phyloP scores from a whole-genome alignment of 1,140 invertebrate species.

The Eriocheir sinensis region DNA sequence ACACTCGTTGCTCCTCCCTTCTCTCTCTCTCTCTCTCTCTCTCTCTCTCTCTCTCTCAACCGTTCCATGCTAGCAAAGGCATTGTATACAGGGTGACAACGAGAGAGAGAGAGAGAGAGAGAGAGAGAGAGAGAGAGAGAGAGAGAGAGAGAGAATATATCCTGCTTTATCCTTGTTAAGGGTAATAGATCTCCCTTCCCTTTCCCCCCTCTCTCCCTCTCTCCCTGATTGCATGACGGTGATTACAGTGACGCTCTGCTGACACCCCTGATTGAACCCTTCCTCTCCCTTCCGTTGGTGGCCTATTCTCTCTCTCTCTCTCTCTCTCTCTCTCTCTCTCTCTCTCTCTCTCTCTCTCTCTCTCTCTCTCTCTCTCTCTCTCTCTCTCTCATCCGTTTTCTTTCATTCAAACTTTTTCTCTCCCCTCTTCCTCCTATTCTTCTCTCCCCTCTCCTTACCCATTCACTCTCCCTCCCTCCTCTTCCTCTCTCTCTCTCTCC shows the following conservation, averaged over 20 bases:
- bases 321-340: too few relatives aligned
- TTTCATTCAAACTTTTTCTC: not conserved
- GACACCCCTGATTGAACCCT: not conserved
- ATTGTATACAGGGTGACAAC: not conserved
- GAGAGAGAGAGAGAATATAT: conserved; percentile 11
- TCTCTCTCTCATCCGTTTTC: conserved; percentile 8
- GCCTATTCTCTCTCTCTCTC: conserved; percentile 22
- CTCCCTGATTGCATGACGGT: not conserved
- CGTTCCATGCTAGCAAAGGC: not conserved
- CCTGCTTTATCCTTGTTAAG: conserved; percentile 15
- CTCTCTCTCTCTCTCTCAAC: not conserved
- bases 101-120: conserved; percentile 35
- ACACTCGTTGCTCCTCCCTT: not conserved
- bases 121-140: conserved; percentile 10
- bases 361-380: conserved; percentile 22
- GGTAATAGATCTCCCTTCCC: not conserved
- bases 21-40: not conserved
- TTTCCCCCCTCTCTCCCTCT: not conserved
- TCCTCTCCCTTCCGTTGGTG: too few relatives aligned
- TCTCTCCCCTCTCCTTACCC: too few relatives aligned
- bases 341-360: too few relatives aligned
- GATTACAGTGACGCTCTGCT: not conserved
- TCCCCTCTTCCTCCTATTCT: not conserved
- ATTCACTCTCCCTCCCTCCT: conserved; percentile 30
- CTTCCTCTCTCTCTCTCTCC: not conserved